Evolutionary conservation across 2,888 invertebrate genomes (phyloP).

Genomic region (Cephus runcator): DNA sequence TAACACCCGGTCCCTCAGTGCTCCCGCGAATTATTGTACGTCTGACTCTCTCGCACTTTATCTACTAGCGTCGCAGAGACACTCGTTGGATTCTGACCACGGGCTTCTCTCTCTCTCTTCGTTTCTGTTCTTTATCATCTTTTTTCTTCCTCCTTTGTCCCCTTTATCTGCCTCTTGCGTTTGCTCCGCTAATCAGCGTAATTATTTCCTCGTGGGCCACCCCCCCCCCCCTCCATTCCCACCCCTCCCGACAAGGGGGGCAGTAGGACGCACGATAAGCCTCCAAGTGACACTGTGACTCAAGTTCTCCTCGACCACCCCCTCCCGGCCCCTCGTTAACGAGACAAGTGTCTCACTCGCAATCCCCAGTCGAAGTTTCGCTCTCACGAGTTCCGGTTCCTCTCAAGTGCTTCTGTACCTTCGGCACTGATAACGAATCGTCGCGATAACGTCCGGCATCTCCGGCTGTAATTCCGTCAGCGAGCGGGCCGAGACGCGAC

Average conservation of each 20-base stretch:
- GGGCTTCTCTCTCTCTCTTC: background rate
- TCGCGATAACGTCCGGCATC: too few relatives aligned
- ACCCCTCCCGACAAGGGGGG: background rate
- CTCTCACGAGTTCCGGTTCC: background rate
- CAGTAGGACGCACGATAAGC: background rate
- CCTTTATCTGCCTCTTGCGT: background rate
- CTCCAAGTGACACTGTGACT: background rate
- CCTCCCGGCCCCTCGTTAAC: background rate
- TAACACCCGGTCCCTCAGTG: too few relatives aligned
- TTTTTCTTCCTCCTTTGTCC: background rate
- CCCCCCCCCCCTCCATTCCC: background rate
- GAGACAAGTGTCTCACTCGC: background rate
- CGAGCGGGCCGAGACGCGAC: too few relatives aligned
- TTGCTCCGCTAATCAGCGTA: too few relatives aligned
- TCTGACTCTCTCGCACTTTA: too few relatives aligned
- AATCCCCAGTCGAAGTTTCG: background rate
- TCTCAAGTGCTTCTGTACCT: too few relatives aligned
- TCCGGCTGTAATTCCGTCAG: too few relatives aligned
- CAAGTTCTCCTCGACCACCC: background rate
- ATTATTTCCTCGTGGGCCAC: background rate
- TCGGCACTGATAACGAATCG: too few relatives aligned
- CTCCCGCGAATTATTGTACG: too few relatives aligned
- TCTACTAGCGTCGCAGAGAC: too few relatives aligned
- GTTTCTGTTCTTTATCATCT: background rate
- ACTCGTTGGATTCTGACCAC: too few relatives aligned